Evolutionary conservation across 1,140 invertebrate species (phyloP), one percentile per base, ranked within the genome.

Genomic region (Colletes gigas): DNA sequence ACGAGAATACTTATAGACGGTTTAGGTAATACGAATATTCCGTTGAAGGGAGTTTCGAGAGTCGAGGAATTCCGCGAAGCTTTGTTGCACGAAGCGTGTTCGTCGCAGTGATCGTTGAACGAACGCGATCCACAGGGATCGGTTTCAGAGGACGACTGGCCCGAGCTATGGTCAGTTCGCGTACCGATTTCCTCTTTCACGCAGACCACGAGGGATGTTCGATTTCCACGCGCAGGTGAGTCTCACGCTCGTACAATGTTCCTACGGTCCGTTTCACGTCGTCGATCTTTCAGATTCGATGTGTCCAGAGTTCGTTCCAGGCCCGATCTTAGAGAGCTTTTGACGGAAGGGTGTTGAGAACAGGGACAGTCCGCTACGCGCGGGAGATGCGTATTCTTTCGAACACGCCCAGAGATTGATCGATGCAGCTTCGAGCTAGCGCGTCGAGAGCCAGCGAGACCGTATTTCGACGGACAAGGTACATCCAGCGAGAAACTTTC

Each of bases 1-100:
- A 90, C 86, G 91, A 82, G 83, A 91, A 91, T 77, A 85, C 73
- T 88, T 89, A 81, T 87, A 90, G 81, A 71, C 67, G 60, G 59
- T 62, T 57, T 63, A 69, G 30, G 52, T 68, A 65, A 59, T 54
- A 62, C 44, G 44, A 67, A 19, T 17, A 44, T 47, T 19, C 19
- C 9, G 41, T n/a, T 30, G 30, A 30, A 30, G 30, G 30, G 30
- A 30, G 63, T 83, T 44, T 44, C 52, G 14, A 6, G 15, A 12
- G 19, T 17, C 44, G 52, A 54, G 21, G 57, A 39, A 47, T 59
- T 21, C 50, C 17, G 8, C 44, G 44, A 50, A 76, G 50, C 44
- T 15, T 62, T 21, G 50, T 47, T 6, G n/a, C 6, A 10, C 3
- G 30, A 15, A 19, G 14, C 21, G 21, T 47, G 7, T 65, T 3